Base-by-base conservation (phyloP, 2,888 invertebrate species). In the Philopedon plagiatum region DNA sequence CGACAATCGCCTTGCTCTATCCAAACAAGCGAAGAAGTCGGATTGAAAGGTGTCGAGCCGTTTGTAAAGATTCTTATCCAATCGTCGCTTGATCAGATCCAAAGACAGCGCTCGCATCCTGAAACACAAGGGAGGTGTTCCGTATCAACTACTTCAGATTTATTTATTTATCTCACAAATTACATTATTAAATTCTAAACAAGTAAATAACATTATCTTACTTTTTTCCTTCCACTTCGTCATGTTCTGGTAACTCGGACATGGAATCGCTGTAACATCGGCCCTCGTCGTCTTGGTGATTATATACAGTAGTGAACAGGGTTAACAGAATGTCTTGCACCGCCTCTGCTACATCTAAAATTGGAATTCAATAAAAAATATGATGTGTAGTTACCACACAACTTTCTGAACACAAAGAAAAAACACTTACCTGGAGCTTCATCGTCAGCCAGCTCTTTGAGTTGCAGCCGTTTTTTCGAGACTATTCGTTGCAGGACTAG, bases 201-300 rank as follows among this genome's bases (percentile, higher is more conserved):
- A n/a, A n/a, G n/a, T n/a, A 69, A 13, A 44, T 54, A 23, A 9
- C 3, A 41, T 49, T 54, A 26, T 74, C 86, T 83, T 85, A 91
- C 91, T 89, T 91, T 84, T 86, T 89, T 18, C 89, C 91, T 78
- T 91, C 91, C 21, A 90, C 79, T 77, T 93, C 93, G 82, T 96
- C 96, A 83, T 94, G 94, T 80, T 97, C 97, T 0, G 96, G 94
- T 21, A 98, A 85, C 82, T 99, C 99, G 0, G 95, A 93, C 90
- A 99, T 92, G 1, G 97, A 97, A 87, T 99, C 98, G 0, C 97
- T 96, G 85, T 94, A 98, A 83, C 98, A 98, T 69, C 98, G 90
- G 51, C 98, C 98, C 85, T 98, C 97, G 80, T 96, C 95, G 83
- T 99, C 98, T 86, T 97, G 96, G 84, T 98, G 96, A 84, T 97